Evolutionary conservation across 2,113 vertebrate genomes (phyloP).

Genomic region (Helogale parvula): DNA sequence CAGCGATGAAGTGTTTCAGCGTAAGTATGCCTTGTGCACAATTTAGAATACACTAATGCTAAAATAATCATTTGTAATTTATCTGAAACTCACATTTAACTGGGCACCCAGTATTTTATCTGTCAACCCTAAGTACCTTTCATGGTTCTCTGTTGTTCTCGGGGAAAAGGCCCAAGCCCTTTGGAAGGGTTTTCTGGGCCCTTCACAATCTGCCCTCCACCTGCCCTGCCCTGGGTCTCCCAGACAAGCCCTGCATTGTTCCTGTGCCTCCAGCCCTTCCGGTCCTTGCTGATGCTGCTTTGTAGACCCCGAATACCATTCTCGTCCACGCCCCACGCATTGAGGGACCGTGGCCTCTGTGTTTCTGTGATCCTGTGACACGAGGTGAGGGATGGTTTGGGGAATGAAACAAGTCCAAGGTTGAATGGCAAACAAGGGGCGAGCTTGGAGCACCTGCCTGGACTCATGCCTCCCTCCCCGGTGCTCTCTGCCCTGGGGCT

Average conservation of each 20-base stretch:
- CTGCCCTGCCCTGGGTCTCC: not conserved
- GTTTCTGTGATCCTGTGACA: not conserved
- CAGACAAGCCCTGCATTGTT: not conserved
- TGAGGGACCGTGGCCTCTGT: not conserved
- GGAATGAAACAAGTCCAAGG: not conserved
- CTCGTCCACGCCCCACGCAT: fast-evolving
- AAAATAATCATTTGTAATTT: not conserved
- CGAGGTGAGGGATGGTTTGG: not conserved
- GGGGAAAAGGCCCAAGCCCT: not conserved
- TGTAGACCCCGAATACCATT: not conserved
- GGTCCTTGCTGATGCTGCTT: not conserved
- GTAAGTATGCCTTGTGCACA: not conserved
- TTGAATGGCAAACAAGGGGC: not conserved
- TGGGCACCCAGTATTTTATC: not conserved
- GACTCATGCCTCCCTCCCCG: not conserved
- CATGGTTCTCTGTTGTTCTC: not conserved
- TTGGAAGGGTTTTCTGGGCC: not conserved
- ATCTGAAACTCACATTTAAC: not conserved
- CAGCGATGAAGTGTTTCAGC: not conserved
- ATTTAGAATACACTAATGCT: not conserved
- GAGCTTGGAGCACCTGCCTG: fast-evolving
- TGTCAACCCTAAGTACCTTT: not conserved
- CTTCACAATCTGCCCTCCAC: not conserved
- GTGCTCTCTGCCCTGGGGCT: not conserved
- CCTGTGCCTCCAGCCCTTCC: not conserved